A percentile compares a stretch with the other conserved stretches of the same genome.
Conservation (phyloP, 2,888 invertebrate species). For the Helicoverpa assulta region DNA sequence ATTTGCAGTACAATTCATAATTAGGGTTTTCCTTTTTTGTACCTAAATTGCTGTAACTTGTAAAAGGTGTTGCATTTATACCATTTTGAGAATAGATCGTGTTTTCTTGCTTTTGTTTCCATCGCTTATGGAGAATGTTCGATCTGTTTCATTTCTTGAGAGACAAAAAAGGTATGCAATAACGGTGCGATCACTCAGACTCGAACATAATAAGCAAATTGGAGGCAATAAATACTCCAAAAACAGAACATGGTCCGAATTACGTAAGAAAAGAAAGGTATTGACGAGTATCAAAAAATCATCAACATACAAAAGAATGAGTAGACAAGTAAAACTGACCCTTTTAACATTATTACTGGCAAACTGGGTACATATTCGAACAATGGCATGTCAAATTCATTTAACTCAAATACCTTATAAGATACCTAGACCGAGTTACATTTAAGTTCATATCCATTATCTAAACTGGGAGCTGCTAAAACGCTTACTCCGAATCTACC, state of each 20-base stretch:
- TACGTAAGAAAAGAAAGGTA: constrained; percentile 5
- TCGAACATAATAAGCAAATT: not conserved
- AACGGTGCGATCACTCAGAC: not conserved
- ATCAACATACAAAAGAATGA: constrained; percentile 37
- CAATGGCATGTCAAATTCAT: constrained; percentile 16
- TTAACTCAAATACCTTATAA: constrained; percentile 21
- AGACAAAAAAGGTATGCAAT: not conserved
- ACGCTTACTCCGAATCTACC: constrained; percentile 20
- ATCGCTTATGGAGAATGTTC: not conserved
- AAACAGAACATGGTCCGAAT: not conserved
- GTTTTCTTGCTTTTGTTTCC: not conserved
- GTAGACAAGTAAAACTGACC: constrained; percentile 16
- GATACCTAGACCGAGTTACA: constrained; percentile 2
- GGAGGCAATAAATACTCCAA: constrained; percentile 13
- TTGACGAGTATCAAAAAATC: constrained; percentile 40
- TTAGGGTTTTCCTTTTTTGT: constrained; percentile 24
- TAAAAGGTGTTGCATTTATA: not conserved
- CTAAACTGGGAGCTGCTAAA: constrained; percentile 18
- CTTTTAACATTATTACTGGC: constrained; percentile 13
- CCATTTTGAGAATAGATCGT: not conserved
- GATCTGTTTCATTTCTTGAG: not conserved
- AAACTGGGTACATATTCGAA: constrained; percentile 5
- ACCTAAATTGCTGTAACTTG: not conserved
- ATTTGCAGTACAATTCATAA: constrained; percentile 45
- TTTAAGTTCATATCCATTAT: constrained; percentile 24